A percentile compares a stretch with the other conserved stretches of the same genome.
Conservation (phyloP, 2,888 invertebrate genomes). For the Pseudococcus viburni region DNA sequence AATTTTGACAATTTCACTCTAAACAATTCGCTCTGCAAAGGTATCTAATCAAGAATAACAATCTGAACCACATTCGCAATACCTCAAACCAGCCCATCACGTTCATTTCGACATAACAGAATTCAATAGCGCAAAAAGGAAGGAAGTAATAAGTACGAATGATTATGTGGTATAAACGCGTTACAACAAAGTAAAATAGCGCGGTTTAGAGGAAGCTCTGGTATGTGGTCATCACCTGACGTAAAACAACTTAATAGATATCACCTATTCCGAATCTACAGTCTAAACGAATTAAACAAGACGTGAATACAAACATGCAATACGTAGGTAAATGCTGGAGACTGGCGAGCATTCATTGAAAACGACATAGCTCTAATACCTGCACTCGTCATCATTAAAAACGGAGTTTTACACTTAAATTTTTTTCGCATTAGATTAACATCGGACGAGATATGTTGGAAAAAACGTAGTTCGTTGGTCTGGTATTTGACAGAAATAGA, state of each 20-base stretch:
- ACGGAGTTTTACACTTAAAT: background rate
- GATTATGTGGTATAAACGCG: background rate
- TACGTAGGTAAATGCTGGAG: background rate
- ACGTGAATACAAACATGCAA: background rate
- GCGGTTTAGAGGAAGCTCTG: conserved; percentile 19
- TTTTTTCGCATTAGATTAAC: conserved; percentile 28
- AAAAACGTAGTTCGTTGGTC: conserved; percentile 6
- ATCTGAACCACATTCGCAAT: background rate
- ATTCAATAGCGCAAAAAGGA: background rate
- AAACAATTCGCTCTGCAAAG: too few species aligned
- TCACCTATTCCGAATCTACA: conserved; percentile 18
- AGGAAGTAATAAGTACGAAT: background rate
- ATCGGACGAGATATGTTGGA: background rate
- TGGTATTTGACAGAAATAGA: conserved; percentile 12
- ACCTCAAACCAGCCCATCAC: background rate
- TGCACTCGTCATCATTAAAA: background rate
- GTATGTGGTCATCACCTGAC: conserved; percentile 37
- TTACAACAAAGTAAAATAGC: conserved; percentile 17
- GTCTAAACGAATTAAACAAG: conserved; percentile 7
- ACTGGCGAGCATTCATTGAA: background rate
- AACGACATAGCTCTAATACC: background rate
- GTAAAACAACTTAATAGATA: conserved; percentile 42
- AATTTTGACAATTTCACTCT: too few species aligned
- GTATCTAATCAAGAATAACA: background rate
- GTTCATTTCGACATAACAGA: background rate